Percentiles rank a stretch among this genome's conserved stretches.
Conservation (phyloP, 2,888 invertebrate genomes). For the Latrodectus elegans region DNA sequence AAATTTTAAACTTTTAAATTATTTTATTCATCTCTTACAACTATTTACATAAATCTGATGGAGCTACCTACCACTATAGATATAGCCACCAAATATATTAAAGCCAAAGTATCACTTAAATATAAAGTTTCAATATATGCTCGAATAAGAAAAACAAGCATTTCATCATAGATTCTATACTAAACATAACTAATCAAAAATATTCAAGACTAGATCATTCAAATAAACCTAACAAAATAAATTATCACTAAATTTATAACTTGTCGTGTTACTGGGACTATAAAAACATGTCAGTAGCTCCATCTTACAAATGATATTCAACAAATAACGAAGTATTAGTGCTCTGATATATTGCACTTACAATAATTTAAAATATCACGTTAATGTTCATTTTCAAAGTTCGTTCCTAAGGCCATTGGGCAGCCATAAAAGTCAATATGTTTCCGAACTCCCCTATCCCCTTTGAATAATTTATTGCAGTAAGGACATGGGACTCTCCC, state of each 20-base stretch:
- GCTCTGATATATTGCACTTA: constrained; percentile 25
- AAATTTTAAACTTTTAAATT: constrained; percentile 47
- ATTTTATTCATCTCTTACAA: constrained; percentile 63
- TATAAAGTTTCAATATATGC: constrained; percentile 12
- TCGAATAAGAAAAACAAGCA: constrained; percentile 44
- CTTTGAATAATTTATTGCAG: constrained; percentile 60
- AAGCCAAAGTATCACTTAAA: constrained; percentile 18
- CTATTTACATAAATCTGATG: constrained; percentile 65
- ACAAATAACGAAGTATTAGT: constrained; percentile 34
- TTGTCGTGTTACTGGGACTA: constrained; percentile 68
- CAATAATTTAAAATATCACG: not conserved
- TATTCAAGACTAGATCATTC: constrained; percentile 66
- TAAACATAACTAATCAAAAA: constrained; percentile 57
- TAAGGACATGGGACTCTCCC: constrained; percentile 52
- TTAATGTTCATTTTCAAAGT: constrained; percentile 8
- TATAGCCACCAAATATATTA: constrained; percentile 62
- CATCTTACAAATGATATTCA: constrained; percentile 52
- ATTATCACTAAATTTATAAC: constrained; percentile 52
- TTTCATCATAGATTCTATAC: constrained; percentile 56
- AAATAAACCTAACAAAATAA: constrained; percentile 52
- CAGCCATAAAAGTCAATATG: constrained; percentile 67
- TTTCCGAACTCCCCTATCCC: constrained; percentile 54
- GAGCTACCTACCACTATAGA: constrained; percentile 68
- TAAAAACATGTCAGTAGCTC: constrained; percentile 69
- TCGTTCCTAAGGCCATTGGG: constrained; percentile 50